phyloP scores from a whole-genome alignment of 2,797 vertebrate species.

The Enteromius viviparus region DNA sequence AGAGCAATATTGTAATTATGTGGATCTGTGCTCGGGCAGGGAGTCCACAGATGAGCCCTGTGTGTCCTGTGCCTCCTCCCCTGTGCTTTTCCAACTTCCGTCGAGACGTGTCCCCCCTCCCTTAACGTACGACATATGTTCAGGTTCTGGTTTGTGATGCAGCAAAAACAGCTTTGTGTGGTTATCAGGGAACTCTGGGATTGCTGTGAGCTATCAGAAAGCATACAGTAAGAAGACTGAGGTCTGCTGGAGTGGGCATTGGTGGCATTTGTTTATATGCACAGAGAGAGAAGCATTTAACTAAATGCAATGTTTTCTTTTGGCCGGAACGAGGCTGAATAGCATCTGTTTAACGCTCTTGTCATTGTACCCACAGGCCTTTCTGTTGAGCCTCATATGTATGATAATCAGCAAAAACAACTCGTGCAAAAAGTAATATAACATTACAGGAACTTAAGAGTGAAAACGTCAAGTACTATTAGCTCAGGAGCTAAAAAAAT shows the following conservation, averaged over 20 bases:
- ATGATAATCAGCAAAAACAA: constrained; percentile 24
- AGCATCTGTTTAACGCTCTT: constrained; percentile 21
- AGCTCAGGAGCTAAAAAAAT: not conserved
- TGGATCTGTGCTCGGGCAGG: constrained; percentile 61
- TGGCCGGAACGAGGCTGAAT: not conserved
- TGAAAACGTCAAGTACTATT: not conserved
- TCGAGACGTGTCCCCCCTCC: constrained; percentile 29
- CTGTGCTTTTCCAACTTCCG: constrained; percentile 12
- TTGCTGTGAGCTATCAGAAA: constrained; percentile 43
- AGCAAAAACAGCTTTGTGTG: constrained; percentile 57
- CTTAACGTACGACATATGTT: constrained; percentile 31
- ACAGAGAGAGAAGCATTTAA: constrained; percentile 17
- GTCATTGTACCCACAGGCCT: constrained; percentile 1
- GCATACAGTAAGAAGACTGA: constrained; percentile 35
- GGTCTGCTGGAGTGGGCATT: constrained; percentile 5
- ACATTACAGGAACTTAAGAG: not conserved
- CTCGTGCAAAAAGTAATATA: not conserved
- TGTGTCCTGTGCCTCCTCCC: constrained; percentile 18
- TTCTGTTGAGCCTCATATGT: constrained; percentile 5
- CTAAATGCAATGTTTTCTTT: constrained; percentile 12
- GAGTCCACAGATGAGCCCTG: constrained; percentile 53
- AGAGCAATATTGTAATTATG: constrained; percentile 69
- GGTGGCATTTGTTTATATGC: constrained; percentile 10
- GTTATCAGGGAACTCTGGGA: constrained; percentile 58
- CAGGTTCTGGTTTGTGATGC: constrained; percentile 43